Conservation (phyloP, 1,140 invertebrate species). For the Piezodorus guildinii region DNA sequence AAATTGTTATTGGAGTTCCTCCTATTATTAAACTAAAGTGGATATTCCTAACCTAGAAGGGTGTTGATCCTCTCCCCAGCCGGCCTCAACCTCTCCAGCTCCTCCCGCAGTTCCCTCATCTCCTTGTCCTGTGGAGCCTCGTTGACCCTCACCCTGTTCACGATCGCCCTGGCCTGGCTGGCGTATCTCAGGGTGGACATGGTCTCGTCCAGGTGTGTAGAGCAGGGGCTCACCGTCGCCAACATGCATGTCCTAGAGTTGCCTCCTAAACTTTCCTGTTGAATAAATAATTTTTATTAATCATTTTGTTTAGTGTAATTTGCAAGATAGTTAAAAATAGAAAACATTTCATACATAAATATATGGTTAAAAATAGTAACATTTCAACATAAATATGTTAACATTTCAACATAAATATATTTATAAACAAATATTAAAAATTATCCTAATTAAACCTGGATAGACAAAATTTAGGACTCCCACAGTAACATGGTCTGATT, state of each 20-base stretch:
- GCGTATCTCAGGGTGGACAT: constrained; percentile 78
- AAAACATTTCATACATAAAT: too few relatives aligned
- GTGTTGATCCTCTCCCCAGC: constrained; percentile 1
- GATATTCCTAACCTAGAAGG: neutral
- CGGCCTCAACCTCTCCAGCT: neutral
- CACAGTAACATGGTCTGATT: too few relatives aligned
- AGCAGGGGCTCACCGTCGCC: constrained; percentile 64
- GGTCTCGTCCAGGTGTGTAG: constrained; percentile 64
- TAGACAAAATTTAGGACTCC: too few relatives aligned
- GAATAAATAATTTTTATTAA: neutral
- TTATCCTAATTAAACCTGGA: too few relatives aligned
- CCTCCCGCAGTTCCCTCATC: constrained; percentile 22
- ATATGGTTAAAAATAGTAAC: too few relatives aligned
- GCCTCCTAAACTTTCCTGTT: constrained; percentile 50
- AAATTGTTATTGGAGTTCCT: too few relatives aligned
- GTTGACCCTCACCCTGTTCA: constrained; percentile 65
- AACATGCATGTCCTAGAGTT: constrained; percentile 55
- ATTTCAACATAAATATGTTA: too few relatives aligned
- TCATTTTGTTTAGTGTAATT: too few relatives aligned
- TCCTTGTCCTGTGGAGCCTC: constrained; percentile 47
- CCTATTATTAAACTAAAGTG: too few relatives aligned
- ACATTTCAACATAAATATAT: too few relatives aligned
- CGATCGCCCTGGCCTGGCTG: constrained; percentile 76
- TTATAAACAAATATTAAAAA: too few relatives aligned
- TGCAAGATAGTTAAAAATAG: too few relatives aligned